Conservation (phyloP, 2,797 vertebrate species). For the Melanotaenia parkinsoni region DNA sequence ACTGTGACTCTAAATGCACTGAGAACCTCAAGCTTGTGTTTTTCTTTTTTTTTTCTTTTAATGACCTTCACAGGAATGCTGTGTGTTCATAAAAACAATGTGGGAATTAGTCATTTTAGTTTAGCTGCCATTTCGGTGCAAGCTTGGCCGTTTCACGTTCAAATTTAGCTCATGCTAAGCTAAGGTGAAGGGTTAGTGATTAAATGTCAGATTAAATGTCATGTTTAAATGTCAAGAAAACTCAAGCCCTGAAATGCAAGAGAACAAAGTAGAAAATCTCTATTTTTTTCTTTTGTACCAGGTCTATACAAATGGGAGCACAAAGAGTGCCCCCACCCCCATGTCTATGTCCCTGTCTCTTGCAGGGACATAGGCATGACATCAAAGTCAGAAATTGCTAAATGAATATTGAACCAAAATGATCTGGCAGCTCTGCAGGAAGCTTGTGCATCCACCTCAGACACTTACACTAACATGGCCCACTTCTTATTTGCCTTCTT, state of each 20-base stretch:
- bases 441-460: conserved; percentile 31
- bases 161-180: conserved; percentile 42
- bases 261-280: conserved; percentile 40
- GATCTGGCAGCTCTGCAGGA: conserved; percentile 57
- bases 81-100: neutral
- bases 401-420: conserved; percentile 41
- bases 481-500: conserved; percentile 28
- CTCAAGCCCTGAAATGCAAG: conserved; percentile 27
- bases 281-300: conserved; percentile 23
- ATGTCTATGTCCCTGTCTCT: neutral
- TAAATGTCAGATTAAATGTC: conserved; percentile 70
- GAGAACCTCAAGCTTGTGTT: conserved; percentile 6
- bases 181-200: conserved; percentile 60
- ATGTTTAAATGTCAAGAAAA: conserved; percentile 24
- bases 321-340: neutral
- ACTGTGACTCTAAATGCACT: neutral
- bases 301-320: conserved; percentile 33
- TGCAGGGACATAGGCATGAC: conserved; percentile 37
- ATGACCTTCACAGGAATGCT: conserved; percentile 21
- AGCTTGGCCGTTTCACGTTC: conserved; percentile 27
- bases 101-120: conserved; percentile 22
- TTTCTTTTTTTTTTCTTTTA: neutral
- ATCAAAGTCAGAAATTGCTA: conserved; percentile 40
- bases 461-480: conserved; percentile 38
- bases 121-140: conserved; percentile 27